These are phyloP conservation scores for Idaea straminata DNA, from an alignment of 2,888 invertebrate species.

Conservation along the genomic window DNA sequence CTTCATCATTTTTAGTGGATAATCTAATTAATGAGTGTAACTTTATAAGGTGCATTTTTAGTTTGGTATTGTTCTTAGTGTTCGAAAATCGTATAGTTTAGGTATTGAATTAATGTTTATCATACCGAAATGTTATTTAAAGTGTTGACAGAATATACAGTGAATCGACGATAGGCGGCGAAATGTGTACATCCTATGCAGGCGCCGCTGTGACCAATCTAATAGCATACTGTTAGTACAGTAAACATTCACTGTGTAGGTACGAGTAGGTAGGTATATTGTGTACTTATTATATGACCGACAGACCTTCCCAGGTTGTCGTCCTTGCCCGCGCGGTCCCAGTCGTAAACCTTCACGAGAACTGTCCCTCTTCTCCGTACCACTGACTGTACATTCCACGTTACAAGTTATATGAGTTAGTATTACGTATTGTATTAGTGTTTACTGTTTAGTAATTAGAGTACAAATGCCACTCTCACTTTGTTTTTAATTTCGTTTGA, in stretches of 20 bases:
- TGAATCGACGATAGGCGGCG: neutral
- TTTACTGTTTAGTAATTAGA: neutral
- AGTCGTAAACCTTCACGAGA: constrained; percentile 89
- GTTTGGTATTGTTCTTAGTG: neutral
- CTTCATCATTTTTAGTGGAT: neutral
- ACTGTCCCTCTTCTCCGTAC: constrained; percentile 56
- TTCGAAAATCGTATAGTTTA: neutral
- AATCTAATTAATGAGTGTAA: neutral
- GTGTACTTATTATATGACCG: constrained; percentile 21
- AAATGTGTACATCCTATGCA: neutral
- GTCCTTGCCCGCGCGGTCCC: constrained; percentile 94
- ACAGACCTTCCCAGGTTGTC: constrained; percentile 95
- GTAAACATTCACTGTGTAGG: constrained; percentile 26
- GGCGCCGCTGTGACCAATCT: constrained; percentile 7
- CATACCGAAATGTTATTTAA: neutral
- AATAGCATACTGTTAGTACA: constrained; percentile 24
- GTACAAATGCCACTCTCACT: constrained; percentile 11
- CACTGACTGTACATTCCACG: constrained; percentile 53
- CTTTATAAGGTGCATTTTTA: neutral
- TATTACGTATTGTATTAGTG: neutral
- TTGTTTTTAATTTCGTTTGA: constrained; percentile 5
- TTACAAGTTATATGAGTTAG: constrained; percentile 5
- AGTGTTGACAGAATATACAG: neutral
- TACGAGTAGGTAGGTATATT: neutral
- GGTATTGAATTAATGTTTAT: neutral